phyloP scores from a whole-genome alignment of 1,140 invertebrate species.

The Proctacanthus coquilletti region DNA sequence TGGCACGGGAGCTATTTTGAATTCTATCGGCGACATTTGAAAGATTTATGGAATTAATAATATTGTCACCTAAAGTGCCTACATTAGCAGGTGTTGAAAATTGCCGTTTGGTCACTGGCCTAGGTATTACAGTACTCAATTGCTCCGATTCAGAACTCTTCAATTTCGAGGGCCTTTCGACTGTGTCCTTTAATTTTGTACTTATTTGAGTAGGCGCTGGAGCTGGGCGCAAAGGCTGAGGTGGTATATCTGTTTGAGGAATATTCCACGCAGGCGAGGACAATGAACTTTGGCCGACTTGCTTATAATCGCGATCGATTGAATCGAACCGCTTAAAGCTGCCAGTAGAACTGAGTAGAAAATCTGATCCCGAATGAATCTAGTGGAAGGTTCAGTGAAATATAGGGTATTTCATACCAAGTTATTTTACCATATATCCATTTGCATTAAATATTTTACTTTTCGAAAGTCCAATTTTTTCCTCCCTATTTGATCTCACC shows the following conservation, averaged over 20 bases:
- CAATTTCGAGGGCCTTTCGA: not conserved
- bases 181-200: not conserved
- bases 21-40: slow-evolving; percentile 4
- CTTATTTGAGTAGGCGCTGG: slow-evolving; percentile 22
- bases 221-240: slow-evolving; percentile 31
- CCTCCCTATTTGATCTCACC: slow-evolving; percentile 41
- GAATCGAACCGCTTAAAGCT: slow-evolving; percentile 54
- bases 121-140: slow-evolving; percentile 2
- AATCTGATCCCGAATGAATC: slow-evolving; percentile 50
- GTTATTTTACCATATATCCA: slow-evolving; percentile 42
- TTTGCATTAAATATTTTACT: slow-evolving; percentile 41
- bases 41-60: slow-evolving; percentile 3
- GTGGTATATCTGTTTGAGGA: slow-evolving; percentile 20
- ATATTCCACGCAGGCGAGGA: slow-evolving; percentile 24
- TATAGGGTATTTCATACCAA: slow-evolving; percentile 2
- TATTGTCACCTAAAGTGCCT: too few relatives aligned
- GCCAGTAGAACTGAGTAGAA: slow-evolving; percentile 42
- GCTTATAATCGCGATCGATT: slow-evolving; percentile 38
- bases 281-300: slow-evolving; percentile 17
- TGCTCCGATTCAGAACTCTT: not conserved
- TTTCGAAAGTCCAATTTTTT: slow-evolving; percentile 42
- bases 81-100: slow-evolving; percentile 3
- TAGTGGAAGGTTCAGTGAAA: slow-evolving; percentile 16
- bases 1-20: not conserved
- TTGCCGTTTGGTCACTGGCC: slow-evolving; percentile 3